Base-by-base conservation (phyloP, 2,113 vertebrate species). In the Bubalus kerabau region DNA sequence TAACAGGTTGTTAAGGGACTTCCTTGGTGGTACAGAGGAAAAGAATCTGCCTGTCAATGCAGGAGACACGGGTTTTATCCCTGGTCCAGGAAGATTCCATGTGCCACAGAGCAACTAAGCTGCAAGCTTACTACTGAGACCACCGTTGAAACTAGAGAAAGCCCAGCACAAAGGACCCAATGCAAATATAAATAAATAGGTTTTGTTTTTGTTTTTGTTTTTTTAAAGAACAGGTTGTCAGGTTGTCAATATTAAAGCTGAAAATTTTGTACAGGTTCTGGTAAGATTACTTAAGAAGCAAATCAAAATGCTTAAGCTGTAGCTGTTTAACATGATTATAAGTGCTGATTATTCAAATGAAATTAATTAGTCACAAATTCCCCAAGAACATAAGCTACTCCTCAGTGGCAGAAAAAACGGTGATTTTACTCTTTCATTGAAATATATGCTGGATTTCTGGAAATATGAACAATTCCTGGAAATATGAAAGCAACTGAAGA, bases 321-420 rank as follows among this genome's bases (percentile, higher is more conserved):
- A 94, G 43, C 90, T 89, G 67, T 54, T 94, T 93, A 92, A 94
- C 64, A 87, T 90, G 84, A 97, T 91, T 95, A 71, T 52, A 95
- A 60, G 28, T 48, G 6, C 59, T 93, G 83, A 95, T 97, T 96
- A 96, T 90, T 92, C 71, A 97, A 95, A 80, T 96, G 84, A 96
- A 80, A 93, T 81, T 57, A 74, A 93, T 96, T 82, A 96, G 64
- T 95, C 87, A 87, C 64, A 89, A 89, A 95, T 96, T 94, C 43
- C 78, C 48, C 21, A 95, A 90, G 91, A 97, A 96, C 16, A 83
- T 67, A 67, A 78, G 36, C 7, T 46, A 46, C n/a, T 78, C 60
- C 60, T 80, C 16, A 36, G 80, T n/a, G 60, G 36, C 36, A 46
- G 36, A 64, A 94, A 50, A 82, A 43, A 17, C 16, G 21, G 40